Base-by-base conservation (phyloP, 2,113 vertebrate genomes). In the Prinia subflava region DNA sequence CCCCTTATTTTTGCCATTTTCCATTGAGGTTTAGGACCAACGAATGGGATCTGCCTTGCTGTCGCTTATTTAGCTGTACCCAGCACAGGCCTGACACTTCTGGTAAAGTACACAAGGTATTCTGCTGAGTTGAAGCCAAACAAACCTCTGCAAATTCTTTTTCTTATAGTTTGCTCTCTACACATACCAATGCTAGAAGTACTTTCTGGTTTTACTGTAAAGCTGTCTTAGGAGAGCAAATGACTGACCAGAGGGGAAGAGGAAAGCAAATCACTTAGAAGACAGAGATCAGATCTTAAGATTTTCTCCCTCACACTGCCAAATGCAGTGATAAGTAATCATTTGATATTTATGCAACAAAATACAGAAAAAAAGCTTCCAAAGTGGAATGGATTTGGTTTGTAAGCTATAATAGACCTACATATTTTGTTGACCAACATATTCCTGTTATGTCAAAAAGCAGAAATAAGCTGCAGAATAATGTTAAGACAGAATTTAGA, bases 141-240 rank as follows among this genome's bases (percentile, higher is more conserved):
- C 13, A 56, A 47, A 37, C 0, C 0, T 4, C 9, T 44, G 35
- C 67, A 24, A 70, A 78, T 33, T 71, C 0, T 41, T 6, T 44
- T n/a, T 10, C 7, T 83, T 69, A 16, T 6, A 13, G 2, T 57
- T 88, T 76, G 3, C 7, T 64, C 7, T 71, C 15, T 42, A 25
- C 16, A 44, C 49, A 44, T 44, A 60, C 12, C 22, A 57, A 2
- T 12, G 5, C 14, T 21, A 12, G 4, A 2, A 31, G 25, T 10
- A 33, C 1, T 69, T 80, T 57, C 41, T 22, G 44, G 6, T 53
- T 13, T 35, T 2, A 0, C 27, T 69, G 11, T 76, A 15, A 53
- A 76, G 11, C 5, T 80, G 22, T 46, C 24, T 15, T 31, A 37
- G 12, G 13, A 86, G 30, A 53, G 22, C 22, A 76, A 73, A 83